These are phyloP conservation scores for Lophotriccus pileatus DNA, from an alignment of 2,797 vertebrate species.

Conservation along the genomic window DNA sequence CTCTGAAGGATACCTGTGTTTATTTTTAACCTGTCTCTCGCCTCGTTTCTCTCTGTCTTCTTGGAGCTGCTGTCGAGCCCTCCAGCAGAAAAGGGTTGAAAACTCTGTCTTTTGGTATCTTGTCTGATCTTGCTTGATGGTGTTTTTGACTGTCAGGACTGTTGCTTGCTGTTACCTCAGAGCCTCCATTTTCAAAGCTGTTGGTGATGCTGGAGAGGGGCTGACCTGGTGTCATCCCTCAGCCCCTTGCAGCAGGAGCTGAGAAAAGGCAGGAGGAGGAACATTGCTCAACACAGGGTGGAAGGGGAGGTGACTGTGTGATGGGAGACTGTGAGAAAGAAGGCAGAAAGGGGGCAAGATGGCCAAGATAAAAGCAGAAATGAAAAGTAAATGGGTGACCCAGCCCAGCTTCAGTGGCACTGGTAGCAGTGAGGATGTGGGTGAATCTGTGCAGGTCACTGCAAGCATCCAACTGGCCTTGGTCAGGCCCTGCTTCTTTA, in stretches of 20 bases:
- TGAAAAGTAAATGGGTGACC: background rate
- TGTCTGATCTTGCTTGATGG: background rate
- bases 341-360: background rate
- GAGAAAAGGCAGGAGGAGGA: background rate
- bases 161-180: background rate
- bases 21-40: background rate
- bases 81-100: background rate
- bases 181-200: background rate
- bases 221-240: fast-evolving
- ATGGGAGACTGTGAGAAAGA: background rate
- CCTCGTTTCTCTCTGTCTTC: background rate
- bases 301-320: background rate
- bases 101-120: background rate
- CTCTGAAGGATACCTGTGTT: background rate
- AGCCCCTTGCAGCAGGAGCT: background rate
- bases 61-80: background rate
- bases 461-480: fast-evolving
- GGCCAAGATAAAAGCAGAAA: background rate
- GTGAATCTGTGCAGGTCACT: background rate
- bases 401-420: background rate
- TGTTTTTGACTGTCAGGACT: background rate
- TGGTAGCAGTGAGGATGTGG: background rate
- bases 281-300: fast-evolving
- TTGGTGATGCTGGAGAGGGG: background rate
- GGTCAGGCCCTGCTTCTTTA: background rate